A percentile compares a stretch with the other conserved stretches of the same genome.
phyloP scores from a whole-genome alignment of 2,888 invertebrate genomes.

The Dione juno region DNA sequence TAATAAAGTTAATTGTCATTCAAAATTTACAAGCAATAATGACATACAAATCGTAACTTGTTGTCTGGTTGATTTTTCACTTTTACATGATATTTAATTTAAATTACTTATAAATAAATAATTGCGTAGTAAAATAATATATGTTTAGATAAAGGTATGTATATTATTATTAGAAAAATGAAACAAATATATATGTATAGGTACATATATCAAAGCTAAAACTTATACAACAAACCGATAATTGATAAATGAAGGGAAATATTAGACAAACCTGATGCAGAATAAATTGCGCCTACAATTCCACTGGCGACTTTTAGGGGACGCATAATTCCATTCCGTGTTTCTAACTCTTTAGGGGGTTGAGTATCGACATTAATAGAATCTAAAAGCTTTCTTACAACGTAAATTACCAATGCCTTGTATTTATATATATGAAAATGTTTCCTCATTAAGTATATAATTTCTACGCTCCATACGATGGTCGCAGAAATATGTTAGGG shows the following conservation, averaged over 20 bases:
- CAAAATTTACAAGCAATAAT: background rate
- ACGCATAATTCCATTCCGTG: slow-evolving; percentile 80
- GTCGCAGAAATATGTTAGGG: no score
- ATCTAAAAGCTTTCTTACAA: slow-evolving; percentile 76
- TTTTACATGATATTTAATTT: no score
- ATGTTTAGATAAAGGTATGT: no score
- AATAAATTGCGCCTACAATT: slow-evolving; percentile 77
- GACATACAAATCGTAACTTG: background rate
- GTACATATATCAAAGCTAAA: background rate
- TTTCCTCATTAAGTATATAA: background rate
- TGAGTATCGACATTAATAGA: slow-evolving; percentile 75
- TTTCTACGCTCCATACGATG: no score
- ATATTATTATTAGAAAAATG: background rate
- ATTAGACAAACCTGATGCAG: slow-evolving; percentile 60
- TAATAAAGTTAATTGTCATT: background rate
- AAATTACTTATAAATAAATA: no score
- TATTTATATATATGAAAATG: slow-evolving; percentile 30
- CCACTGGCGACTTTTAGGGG: slow-evolving; percentile 79
- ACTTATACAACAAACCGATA: slow-evolving; percentile 9
- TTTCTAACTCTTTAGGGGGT: slow-evolving; percentile 79
- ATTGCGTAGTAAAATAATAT: no score
- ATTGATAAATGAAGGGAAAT: slow-evolving; percentile 49
- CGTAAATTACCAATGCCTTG: slow-evolving; percentile 60
- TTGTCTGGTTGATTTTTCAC: no score
- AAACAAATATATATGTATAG: background rate